Base-by-base conservation (phyloP, 2,888 invertebrate genomes). In the Onchidella celtica region DNA sequence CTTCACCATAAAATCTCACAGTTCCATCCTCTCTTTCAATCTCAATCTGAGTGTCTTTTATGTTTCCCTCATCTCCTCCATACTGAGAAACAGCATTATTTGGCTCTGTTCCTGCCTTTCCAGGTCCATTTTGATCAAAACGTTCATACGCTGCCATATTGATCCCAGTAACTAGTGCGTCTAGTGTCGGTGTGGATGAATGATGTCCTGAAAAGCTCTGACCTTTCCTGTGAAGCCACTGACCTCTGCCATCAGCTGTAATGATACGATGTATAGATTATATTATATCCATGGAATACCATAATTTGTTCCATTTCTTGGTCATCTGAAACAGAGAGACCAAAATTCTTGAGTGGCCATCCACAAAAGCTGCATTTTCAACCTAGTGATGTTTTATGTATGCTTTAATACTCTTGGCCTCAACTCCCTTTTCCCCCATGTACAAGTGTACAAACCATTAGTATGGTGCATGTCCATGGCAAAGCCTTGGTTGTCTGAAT, bases 71-170 rank as follows among this genome's bases (percentile, higher is more conserved):
- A 17, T 32, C 40, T 4, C 47, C 69, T 11, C n/a, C 21, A 68
- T 21, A 3, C 55, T 21, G 38, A n/a, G 65, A 80, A 38, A 85
- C 81, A 27, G 40, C 57, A 61, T 79, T 47, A 3, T 73, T 73
- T 63, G 27, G 34, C 17, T 21, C 32, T 21, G 21, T 61, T 79
- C 38, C 59, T 32, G 57, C 34, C 11, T 34, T 6, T 6, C 47
- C 55, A 47, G 80, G 76, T 4, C 57, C 72, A 29, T 77, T 72
- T 36, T 83, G 72, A 17, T 63, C 85, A 83, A 88, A 88, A 57
- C 82, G 73, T 55, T 87, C 86, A 82, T 88, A 88, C 14, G 76
- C 29, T 32, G 85, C 72, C 72, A 80, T 83, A 40, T 76, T 81
- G 24, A 55, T 34, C 1, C 81, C 70, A 76, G 66, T 61, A 34